These are phyloP conservation scores for Brachystomella parvula DNA, from an alignment of 1,140 invertebrate genomes.

Conservation along the genomic window DNA sequence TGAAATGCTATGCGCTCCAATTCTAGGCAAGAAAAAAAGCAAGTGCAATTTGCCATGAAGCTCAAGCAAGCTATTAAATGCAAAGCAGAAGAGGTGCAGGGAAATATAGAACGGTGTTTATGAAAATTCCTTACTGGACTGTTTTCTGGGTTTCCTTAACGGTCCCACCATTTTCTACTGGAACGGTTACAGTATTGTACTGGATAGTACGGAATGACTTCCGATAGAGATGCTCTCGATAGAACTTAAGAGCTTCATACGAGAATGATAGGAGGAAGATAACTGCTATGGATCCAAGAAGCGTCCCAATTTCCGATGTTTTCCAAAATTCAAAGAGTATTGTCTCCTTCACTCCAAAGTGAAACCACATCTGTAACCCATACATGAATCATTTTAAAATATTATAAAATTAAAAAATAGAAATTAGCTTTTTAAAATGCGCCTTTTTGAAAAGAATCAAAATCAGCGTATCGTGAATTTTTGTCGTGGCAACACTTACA, in stretches of 20 bases:
- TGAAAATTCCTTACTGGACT: conserved; percentile 14
- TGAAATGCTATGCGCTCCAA: neutral
- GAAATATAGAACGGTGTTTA: neutral
- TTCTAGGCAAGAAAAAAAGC: neutral
- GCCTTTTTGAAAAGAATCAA: neutral
- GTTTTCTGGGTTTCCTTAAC: conserved; percentile 23
- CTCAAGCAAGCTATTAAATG: neutral
- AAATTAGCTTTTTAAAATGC: neutral
- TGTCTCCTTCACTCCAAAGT: conserved; percentile 38
- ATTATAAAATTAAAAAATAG: neutral
- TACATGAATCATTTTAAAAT: neutral
- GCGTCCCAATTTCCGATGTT: conserved; percentile 26
- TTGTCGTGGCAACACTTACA: neutral
- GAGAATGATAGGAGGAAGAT: conserved; percentile 45
- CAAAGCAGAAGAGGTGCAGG: too few species aligned
- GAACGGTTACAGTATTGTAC: conserved; percentile 16
- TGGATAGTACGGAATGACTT: conserved; percentile 22
- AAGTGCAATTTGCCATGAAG: conserved; percentile 3
- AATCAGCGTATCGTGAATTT: neutral
- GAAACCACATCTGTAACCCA: conserved; percentile 44
- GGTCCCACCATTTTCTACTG: conserved; percentile 20
- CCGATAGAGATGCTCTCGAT: conserved; percentile 33
- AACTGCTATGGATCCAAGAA: conserved; percentile 42
- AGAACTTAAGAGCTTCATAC: conserved; percentile 46
- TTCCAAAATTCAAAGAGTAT: conserved; percentile 41